Conservation (phyloP, 2,888 invertebrate genomes). For the Pachydiplax longipennis region DNA sequence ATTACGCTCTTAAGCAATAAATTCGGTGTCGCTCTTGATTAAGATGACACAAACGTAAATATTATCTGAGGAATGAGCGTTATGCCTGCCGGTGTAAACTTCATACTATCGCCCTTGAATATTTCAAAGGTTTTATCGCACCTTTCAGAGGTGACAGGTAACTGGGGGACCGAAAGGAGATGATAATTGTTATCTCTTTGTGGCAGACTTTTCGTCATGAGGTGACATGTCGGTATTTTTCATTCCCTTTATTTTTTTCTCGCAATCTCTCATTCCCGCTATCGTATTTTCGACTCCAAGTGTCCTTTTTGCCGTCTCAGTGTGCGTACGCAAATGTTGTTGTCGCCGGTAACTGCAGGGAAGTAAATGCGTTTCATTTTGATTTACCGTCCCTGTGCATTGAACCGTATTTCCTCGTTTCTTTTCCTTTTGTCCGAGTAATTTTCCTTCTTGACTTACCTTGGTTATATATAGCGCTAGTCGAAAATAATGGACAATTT, state of each 20-base stretch:
- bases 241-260: background rate
- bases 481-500: no score
- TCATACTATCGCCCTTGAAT: no score
- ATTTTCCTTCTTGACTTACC: no score
- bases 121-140: no score
- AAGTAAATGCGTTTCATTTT: background rate
- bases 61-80: no score
- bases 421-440: background rate
- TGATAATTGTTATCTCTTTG: background rate
- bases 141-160: background rate
- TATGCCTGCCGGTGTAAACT: no score
- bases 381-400: background rate
- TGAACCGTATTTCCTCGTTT: background rate
- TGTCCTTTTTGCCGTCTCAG: background rate
- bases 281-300: background rate
- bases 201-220: background rate
- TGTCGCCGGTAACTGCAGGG: background rate
- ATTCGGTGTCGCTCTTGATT: no score
- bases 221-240: background rate
- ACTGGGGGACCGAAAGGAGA: background rate
- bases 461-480: no score
- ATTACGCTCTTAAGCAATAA: no score
- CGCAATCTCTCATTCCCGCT: background rate
- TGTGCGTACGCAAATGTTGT: background rate
- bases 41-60: no score